These are phyloP conservation scores for Felis chaus DNA, from an alignment of 2,113 vertebrate species.

Conservation along the genomic window DNA sequence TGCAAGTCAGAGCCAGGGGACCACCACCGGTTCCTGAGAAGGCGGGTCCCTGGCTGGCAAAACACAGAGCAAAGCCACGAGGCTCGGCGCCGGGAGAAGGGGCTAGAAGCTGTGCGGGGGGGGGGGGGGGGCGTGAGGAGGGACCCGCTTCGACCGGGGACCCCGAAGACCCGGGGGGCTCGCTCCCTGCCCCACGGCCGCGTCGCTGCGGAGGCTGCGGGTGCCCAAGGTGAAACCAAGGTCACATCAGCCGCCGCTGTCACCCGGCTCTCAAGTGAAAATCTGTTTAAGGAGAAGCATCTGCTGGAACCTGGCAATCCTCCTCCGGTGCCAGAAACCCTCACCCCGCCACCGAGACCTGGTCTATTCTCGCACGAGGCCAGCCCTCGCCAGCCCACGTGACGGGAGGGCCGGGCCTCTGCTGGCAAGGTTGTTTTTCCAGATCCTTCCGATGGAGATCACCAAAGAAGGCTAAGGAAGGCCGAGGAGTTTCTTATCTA, in stretches of 20 bases:
- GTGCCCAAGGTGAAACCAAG: not conserved
- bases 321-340: not conserved
- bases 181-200: fast-evolving
- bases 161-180: not conserved
- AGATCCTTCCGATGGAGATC: slow-evolving; percentile 69
- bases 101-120: not conserved
- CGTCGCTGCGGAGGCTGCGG: not conserved
- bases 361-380: not conserved
- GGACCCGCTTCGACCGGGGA: not conserved
- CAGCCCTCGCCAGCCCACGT: not conserved
- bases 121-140: fast-evolving
- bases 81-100: not conserved
- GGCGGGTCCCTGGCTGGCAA: not conserved
- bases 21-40: not conserved
- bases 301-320: not conserved
- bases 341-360: not conserved
- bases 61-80: not conserved
- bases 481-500: slow-evolving; percentile 75
- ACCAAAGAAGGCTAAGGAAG: slow-evolving; percentile 55
- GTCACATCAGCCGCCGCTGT: not conserved
- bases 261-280: slow-evolving; percentile 54
- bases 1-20: not conserved
- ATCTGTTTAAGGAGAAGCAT: slow-evolving; percentile 47
- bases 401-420: slow-evolving; percentile 46
- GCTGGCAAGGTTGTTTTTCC: slow-evolving; percentile 67